Evolutionary conservation across 2,113 vertebrate species (phyloP), one percentile per base, ranked within the genome.

Genomic region (Xiphophorus maculatus): DNA sequence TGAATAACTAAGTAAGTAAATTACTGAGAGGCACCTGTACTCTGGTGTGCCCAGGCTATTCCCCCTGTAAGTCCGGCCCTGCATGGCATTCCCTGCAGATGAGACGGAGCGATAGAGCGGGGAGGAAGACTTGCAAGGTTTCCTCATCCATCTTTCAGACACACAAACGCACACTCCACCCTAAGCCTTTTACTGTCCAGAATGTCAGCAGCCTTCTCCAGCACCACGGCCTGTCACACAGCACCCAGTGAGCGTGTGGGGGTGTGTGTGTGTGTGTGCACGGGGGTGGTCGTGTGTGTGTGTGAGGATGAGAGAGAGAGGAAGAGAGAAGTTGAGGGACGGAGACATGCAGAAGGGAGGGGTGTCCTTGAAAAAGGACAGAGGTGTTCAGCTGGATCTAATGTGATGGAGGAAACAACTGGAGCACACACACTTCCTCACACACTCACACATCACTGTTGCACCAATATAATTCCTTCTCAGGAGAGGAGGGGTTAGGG

Each of bases 331-430:
- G 75, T 73, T 79, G 83, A 85, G 83, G 78, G 85, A 89, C 28
- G 69, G 73, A 86, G 80, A 86, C 66, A 10, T 15, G 54, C 79
- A 78, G 83, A 66, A 84, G 86, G 87, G 90, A 89, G 91, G 90
- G 91, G 81, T 90, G 92, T 90, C 91, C 92, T 93, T 93, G 91
- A 92, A 88, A 88, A 87, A 92, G 91, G 92, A 93, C 92, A 89
- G 92, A 92, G 91, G 92, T 93, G 92, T 92, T 92, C 91, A 86
- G 81, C 87, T 93, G 91, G 85, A 93, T 90, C 91, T 93, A 91
- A 93, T 92, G 89, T 92, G 91, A 90, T 48, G 79, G 88, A 89
- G 81, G 85, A 87, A 91, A 84, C 91, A 87, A 89, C 86, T 85
- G 83, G 77, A 85, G 83, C 81, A 75, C 76, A 33, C 63, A 63